A percentile compares a stretch with the other conserved stretches of the same genome.
phyloP scores from a whole-genome alignment of 1,140 invertebrate species.

The Galleria mellonella region DNA sequence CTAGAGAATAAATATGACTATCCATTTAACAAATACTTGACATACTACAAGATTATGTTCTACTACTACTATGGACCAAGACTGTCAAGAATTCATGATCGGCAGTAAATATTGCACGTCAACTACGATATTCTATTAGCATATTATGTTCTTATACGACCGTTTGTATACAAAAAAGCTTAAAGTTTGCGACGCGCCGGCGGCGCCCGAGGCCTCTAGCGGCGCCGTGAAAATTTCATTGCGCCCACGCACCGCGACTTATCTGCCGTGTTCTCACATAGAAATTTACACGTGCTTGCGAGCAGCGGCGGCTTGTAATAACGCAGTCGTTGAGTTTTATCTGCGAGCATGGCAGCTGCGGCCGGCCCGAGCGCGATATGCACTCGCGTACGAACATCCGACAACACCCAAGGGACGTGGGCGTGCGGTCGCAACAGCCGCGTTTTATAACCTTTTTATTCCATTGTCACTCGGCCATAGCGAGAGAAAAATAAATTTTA shows the following conservation, averaged over 20 bases:
- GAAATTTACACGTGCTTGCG: slow-evolving; percentile 69
- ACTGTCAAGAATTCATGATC: neutral
- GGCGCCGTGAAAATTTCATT: slow-evolving; percentile 38
- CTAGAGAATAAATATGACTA: too few relatives aligned
- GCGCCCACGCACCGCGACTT: slow-evolving; percentile 49
- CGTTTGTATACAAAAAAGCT: slow-evolving; percentile 22
- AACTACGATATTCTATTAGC: slow-evolving; percentile 3
- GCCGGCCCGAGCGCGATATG: slow-evolving; percentile 30
- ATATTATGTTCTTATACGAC: slow-evolving; percentile 1
- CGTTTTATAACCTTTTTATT: slow-evolving; percentile 73
- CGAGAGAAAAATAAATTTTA: slow-evolving; percentile 70
- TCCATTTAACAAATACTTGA: too few relatives aligned
- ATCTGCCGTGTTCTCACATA: slow-evolving; percentile 60
- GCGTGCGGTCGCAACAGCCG: slow-evolving; percentile 46
- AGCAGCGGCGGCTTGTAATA: slow-evolving; percentile 52
- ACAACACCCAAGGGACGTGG: slow-evolving; percentile 57
- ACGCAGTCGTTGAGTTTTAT: slow-evolving; percentile 61
- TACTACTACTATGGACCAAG: too few relatives aligned
- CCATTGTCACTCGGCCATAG: slow-evolving; percentile 63
- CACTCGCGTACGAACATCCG: slow-evolving; percentile 30
- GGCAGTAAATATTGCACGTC: neutral
- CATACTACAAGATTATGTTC: too few relatives aligned
- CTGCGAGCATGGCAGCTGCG: slow-evolving; percentile 40
- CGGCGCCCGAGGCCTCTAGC: slow-evolving; percentile 21
- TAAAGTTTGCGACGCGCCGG: slow-evolving; percentile 17